These are phyloP conservation scores for Lepetodrilus schrolli DNA, from an alignment of 2,888 invertebrate genomes.

Conservation along the genomic window DNA sequence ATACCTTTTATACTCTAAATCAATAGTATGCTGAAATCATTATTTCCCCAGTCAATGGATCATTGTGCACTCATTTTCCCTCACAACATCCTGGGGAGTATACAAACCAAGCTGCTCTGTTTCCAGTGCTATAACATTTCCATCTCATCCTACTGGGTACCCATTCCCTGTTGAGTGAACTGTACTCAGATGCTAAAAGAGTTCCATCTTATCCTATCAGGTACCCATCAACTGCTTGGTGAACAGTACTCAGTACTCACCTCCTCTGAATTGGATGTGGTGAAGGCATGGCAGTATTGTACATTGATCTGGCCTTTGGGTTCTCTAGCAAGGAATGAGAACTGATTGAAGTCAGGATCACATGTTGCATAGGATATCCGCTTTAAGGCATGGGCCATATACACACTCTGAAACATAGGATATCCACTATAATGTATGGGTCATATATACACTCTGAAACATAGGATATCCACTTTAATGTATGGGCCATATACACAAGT, in stretches of 20 bases:
- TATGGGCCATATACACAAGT: constrained; percentile 88
- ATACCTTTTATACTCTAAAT: too few species aligned
- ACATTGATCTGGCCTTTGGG: constrained; percentile 82
- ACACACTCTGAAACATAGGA: constrained; percentile 77
- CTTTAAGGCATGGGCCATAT: constrained; percentile 88
- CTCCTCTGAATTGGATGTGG: constrained; percentile 85
- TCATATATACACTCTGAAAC: constrained; percentile 82
- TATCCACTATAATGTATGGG: constrained; percentile 87
- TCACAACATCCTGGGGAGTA: too few species aligned
- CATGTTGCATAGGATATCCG: constrained; percentile 90
- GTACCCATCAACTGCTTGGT: too few species aligned
- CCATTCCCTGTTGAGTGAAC: too few species aligned
- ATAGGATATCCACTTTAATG: constrained; percentile 82
- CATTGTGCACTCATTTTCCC: too few species aligned
- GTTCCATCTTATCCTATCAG: too few species aligned
- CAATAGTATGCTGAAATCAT: too few species aligned
- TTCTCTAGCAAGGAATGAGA: constrained; percentile 86
- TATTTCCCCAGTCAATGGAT: too few species aligned
- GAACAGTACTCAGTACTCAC: constrained; percentile 76
- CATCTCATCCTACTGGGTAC: too few species aligned
- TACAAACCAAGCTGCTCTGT: too few species aligned
- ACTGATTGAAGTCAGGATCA: constrained; percentile 86
- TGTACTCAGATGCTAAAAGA: too few species aligned
- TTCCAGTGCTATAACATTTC: too few species aligned
- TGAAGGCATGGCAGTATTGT: constrained; percentile 89